These are phyloP conservation scores for Toxotes lorentzi DNA, from an alignment of 2,797 vertebrate species.

Conservation along the genomic window DNA sequence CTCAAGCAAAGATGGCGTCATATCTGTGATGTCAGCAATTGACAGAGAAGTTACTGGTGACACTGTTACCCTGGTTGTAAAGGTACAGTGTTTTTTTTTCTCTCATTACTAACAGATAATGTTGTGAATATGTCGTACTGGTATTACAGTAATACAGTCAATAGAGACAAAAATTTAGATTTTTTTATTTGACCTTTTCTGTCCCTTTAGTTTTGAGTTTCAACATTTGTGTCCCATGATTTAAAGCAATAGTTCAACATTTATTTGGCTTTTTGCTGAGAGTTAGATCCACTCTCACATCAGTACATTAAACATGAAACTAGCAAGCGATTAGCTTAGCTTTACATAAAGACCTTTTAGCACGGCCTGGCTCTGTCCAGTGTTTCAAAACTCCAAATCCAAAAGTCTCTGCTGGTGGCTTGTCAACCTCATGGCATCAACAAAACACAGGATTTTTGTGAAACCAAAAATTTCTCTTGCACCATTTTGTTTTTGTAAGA, in stretches of 20 bases:
- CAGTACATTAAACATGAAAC: background rate
- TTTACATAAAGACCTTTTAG: background rate
- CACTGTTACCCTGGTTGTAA: conserved; percentile 83
- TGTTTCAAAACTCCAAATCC: background rate
- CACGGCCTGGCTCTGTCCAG: background rate
- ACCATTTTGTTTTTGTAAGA: no score
- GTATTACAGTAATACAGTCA: background rate
- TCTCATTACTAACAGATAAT: background rate
- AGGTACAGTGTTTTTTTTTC: conserved; percentile 72
- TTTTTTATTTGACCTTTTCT: background rate
- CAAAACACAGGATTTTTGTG: background rate
- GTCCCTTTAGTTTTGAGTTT: background rate
- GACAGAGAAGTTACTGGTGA: conserved; percentile 88
- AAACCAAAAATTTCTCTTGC: no score
- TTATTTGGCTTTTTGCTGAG: background rate
- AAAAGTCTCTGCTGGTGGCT: background rate
- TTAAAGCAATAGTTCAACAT: background rate
- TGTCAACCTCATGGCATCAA: no score
- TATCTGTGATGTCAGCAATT: conserved; percentile 80
- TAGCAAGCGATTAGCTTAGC: background rate
- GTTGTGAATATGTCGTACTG: background rate
- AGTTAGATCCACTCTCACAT: no score
- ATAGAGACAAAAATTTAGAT: background rate
- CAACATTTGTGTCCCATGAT: background rate
- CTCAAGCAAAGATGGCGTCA: conserved; percentile 59